phyloP scores from a whole-genome alignment of 2,797 vertebrate species.

The Percopsis omiscomaycus region DNA sequence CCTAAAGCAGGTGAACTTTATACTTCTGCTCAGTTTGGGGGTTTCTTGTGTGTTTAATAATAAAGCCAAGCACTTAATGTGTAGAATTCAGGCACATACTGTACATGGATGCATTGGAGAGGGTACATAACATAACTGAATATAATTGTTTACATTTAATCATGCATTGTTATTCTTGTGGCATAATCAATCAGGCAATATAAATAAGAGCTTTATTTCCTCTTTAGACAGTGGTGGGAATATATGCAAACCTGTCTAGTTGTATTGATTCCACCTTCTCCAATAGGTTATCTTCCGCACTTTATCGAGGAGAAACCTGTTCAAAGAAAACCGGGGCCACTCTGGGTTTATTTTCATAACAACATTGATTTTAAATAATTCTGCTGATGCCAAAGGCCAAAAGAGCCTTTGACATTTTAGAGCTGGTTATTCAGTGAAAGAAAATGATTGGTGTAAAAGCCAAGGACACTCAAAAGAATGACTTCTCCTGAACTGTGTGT shows the following conservation, averaged over 20 bases:
- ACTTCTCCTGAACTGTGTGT: background rate
- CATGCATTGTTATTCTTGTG: slow-evolving; percentile 15
- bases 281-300: slow-evolving; percentile 47
- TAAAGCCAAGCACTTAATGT: too few species aligned
- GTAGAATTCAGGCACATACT: too few species aligned
- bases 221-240: slow-evolving; percentile 24
- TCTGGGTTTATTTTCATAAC: slow-evolving; percentile 5
- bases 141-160: slow-evolving; percentile 8
- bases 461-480: background rate
- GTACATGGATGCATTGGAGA: background rate
- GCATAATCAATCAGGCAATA: slow-evolving; percentile 3
- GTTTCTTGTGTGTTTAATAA: slow-evolving; percentile 1
- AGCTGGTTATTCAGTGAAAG: background rate
- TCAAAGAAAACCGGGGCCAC: slow-evolving; percentile 28
- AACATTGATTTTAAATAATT: slow-evolving; percentile 14
- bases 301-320: slow-evolving; percentile 32
- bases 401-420: slow-evolving; percentile 17
- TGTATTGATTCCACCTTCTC: slow-evolving; percentile 48
- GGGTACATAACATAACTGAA: background rate
- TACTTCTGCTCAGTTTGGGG: slow-evolving; percentile 9
- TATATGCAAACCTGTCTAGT: slow-evolving; percentile 26
- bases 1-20: slow-evolving; percentile 5
- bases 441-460: background rate
- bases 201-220: slow-evolving; percentile 7
- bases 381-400: background rate